These are phyloP conservation scores for Drosophila arawakana DNA, from an alignment of 1,140 invertebrate species.

Conservation along the genomic window DNA sequence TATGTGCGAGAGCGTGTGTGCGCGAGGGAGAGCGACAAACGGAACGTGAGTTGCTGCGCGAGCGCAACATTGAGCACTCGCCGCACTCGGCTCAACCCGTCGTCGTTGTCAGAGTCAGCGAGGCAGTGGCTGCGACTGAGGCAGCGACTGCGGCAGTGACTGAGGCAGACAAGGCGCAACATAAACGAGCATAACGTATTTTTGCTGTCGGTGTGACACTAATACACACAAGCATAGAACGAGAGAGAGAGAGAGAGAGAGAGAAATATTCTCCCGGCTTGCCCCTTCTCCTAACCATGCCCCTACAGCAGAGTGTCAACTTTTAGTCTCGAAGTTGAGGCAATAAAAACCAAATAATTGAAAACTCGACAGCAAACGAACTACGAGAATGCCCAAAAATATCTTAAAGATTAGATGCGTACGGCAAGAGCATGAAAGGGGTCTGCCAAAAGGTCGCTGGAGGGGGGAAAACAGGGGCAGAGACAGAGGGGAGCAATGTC, in stretches of 20 bases:
- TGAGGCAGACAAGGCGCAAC: slow-evolving; percentile 61
- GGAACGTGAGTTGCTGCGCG: slow-evolving; percentile 64
- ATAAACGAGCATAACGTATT: slow-evolving; percentile 81
- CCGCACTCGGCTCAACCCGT: slow-evolving; percentile 30
- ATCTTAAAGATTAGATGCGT: slow-evolving; percentile 74
- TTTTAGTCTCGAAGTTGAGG: slow-evolving; percentile 73
- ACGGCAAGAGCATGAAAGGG: slow-evolving; percentile 36
- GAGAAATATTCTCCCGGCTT: slow-evolving; percentile 32
- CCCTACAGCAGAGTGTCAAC: slow-evolving; percentile 67
- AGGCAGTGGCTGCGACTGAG: slow-evolving; percentile 12
- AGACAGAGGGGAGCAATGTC: slow-evolving; percentile 3
- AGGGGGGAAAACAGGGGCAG: neutral
- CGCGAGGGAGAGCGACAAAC: slow-evolving; percentile 23
- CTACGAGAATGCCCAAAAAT: slow-evolving; percentile 60
- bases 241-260: slow-evolving; percentile 27
- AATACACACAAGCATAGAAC: slow-evolving; percentile 39
- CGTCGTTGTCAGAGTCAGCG: neutral
- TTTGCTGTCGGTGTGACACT: slow-evolving; percentile 75
- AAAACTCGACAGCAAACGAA: slow-evolving; percentile 63
- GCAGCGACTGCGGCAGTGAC: slow-evolving; percentile 14
- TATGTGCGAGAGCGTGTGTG: slow-evolving; percentile 1
- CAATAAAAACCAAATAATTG: slow-evolving; percentile 78
- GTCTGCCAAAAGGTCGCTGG: slow-evolving; percentile 23
- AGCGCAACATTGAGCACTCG: slow-evolving; percentile 55
- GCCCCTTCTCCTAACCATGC: slow-evolving; percentile 9